phyloP scores from a whole-genome alignment of 2,113 vertebrate genomes.

The Potamarius usumacintae region DNA sequence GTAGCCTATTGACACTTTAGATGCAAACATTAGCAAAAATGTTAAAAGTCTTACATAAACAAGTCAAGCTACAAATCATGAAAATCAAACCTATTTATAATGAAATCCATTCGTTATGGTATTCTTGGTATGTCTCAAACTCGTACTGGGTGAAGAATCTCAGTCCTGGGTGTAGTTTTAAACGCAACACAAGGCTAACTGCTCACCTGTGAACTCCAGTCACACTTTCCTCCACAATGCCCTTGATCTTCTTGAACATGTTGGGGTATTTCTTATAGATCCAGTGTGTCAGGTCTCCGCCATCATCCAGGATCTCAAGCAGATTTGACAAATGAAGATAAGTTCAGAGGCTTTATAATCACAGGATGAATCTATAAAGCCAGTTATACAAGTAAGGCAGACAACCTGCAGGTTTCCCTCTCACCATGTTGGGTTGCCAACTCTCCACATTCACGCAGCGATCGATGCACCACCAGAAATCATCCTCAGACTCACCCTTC shows the following conservation, averaged over 20 bases:
- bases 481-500: slow-evolving; percentile 98
- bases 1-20: neutral
- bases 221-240: slow-evolving; percentile 98
- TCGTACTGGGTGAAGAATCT: neutral
- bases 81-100: neutral
- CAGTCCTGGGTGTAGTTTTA: neutral
- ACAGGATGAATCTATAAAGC: slow-evolving; percentile 19
- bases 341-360: neutral
- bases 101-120: neutral
- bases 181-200: neutral
- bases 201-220: slow-evolving; percentile 94
- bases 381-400: neutral
- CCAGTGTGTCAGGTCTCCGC: slow-evolving; percentile 97
- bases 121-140: neutral
- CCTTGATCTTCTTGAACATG: slow-evolving; percentile 99
- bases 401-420: neutral
- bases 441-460: slow-evolving; percentile 97
- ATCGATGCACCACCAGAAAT: slow-evolving; percentile 99
- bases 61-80: neutral
- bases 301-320: slow-evolving; percentile 92
- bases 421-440: slow-evolving; percentile 98
- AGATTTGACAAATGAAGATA: neutral
- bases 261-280: slow-evolving; percentile 99
- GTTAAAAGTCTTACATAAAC: neutral
- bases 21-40: neutral